These are phyloP conservation scores for Orgyia antiqua DNA, from an alignment of 2,888 invertebrate genomes.

Conservation along the genomic window DNA sequence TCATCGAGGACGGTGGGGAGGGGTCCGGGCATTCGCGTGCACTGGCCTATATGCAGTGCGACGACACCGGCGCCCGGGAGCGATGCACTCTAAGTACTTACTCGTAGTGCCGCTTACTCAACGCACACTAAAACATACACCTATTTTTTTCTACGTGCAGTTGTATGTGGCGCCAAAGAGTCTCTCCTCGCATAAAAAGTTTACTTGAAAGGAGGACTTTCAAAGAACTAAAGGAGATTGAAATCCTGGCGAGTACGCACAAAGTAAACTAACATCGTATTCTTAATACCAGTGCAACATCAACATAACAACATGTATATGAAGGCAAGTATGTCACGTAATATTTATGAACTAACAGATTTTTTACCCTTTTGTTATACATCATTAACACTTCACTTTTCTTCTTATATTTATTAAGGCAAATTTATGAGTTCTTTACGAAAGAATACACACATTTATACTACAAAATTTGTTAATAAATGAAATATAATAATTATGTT, in stretches of 20 bases:
- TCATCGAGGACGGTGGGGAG: constrained; percentile 21
- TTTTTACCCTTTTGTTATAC: too few species aligned
- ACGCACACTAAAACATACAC: constrained; percentile 64
- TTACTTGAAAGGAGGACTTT: constrained; percentile 60
- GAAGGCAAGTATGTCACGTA: too few species aligned
- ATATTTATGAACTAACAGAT: too few species aligned
- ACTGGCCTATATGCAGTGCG: constrained; percentile 78
- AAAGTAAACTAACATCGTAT: background rate
- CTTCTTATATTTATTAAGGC: too few species aligned
- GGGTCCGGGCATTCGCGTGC: constrained; percentile 71
- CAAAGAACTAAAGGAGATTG: constrained; percentile 51
- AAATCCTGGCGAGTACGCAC: constrained; percentile 30
- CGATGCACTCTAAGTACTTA: constrained; percentile 74
- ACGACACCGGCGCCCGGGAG: constrained; percentile 75
- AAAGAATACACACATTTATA: too few species aligned
- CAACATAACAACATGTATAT: background rate
- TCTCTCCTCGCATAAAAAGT: constrained; percentile 54
- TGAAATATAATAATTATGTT: too few species aligned
- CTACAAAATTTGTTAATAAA: too few species aligned
- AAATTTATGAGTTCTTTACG: too few species aligned
- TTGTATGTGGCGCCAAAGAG: constrained; percentile 52
- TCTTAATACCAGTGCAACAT: too few species aligned
- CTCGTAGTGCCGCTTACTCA: constrained; percentile 59
- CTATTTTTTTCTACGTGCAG: constrained; percentile 62
- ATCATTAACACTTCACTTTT: too few species aligned